Base-by-base conservation (phyloP, 2,888 invertebrate genomes). In the Drosophila koepferae region DNA sequence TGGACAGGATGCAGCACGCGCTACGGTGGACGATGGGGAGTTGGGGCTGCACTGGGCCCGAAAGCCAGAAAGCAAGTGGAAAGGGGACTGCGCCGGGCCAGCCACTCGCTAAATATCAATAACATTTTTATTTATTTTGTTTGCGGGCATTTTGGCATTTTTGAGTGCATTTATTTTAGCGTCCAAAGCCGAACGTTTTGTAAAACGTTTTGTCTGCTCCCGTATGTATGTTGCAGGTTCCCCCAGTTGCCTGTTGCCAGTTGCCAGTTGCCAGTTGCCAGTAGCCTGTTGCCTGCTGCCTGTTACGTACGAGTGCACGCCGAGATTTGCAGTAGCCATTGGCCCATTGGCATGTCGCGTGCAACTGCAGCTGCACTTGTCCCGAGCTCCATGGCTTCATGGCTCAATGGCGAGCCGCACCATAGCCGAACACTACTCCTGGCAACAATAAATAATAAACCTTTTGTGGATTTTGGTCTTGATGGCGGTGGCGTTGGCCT, bases 361-460 rank as follows among this genome's bases (percentile, higher is more conserved):
- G 81, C 89, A 89, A 75, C 86, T 82, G 78, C 79, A 77, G 70
- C 86, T 82, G 73, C 79, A 81, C 78, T 74, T 71, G 75, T 66
- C 74, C 64, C 56, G 41, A 54, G 41, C 16, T 40, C 7, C 12
- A 36, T 36, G 36, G 36, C 38, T 14, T 2, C 38, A 14, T 38
- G 38, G 14, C 59, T 62, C 54, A 66, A 51, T 60, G 38, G 38
- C 49, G 49, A 23, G 53, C 44, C 61, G 10, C 48, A 31, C 20
- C 46, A 28, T 9, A 56, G 55, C 44, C 48, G 49, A 49, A 58
- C 53, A 65, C 74, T 68, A 60, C 73, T 73, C 74, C 78, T 78
- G 86, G 79, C 80, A 90, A 87, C 89, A 90, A 88, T 88, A 88
- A 88, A 88, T 90, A 88, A 87, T 87, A 87, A 87, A 87, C 90